Percentiles rank a stretch among this genome's conserved stretches.
Conservation (phyloP, 2,797 vertebrate genomes). For the Sebastes minor region DNA sequence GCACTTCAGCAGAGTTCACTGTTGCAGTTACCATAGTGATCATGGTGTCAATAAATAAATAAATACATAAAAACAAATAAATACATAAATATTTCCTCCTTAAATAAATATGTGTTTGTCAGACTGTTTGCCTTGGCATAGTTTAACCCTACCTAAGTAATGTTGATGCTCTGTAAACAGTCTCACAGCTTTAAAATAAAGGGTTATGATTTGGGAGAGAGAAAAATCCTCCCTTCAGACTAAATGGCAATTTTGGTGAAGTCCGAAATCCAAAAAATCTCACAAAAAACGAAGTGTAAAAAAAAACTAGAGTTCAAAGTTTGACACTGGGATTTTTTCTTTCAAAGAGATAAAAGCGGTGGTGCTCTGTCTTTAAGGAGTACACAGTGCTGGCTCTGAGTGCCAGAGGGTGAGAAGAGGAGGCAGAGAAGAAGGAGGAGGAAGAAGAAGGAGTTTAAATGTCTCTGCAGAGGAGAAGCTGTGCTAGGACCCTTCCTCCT, state of each 20-base stretch:
- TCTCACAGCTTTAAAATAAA: conserved; percentile 29
- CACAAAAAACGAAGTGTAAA: background rate
- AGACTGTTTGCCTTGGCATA: conserved; percentile 61
- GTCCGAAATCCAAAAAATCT: conserved; percentile 5
- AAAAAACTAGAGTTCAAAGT: conserved; percentile 36
- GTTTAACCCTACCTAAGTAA: conserved; percentile 26
- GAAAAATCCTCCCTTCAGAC: conserved; percentile 7
- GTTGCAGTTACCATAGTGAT: conserved; percentile 26
- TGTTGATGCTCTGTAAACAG: conserved; percentile 11
- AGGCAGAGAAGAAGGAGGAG: conserved; percentile 28
- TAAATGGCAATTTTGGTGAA: conserved; percentile 34
- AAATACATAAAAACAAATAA: conserved; percentile 81
- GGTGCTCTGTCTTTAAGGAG: conserved; percentile 50
- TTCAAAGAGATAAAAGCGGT: conserved; percentile 47
- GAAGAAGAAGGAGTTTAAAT: conserved; percentile 29
- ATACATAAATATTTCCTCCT: conserved; percentile 75
- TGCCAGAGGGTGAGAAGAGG: conserved; percentile 43
- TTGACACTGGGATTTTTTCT: conserved; percentile 42
- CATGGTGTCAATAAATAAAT: conserved; percentile 71
- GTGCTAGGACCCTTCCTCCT: conserved; percentile 93
- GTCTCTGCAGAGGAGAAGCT: conserved; percentile 44
- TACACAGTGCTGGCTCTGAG: conserved; percentile 60
- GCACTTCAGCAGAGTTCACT: conserved; percentile 48
- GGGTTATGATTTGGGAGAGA: background rate
- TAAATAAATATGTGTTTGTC: conserved; percentile 76